phyloP scores from a whole-genome alignment of 2,797 vertebrate genomes.

The Diglossa cyanea region DNA sequence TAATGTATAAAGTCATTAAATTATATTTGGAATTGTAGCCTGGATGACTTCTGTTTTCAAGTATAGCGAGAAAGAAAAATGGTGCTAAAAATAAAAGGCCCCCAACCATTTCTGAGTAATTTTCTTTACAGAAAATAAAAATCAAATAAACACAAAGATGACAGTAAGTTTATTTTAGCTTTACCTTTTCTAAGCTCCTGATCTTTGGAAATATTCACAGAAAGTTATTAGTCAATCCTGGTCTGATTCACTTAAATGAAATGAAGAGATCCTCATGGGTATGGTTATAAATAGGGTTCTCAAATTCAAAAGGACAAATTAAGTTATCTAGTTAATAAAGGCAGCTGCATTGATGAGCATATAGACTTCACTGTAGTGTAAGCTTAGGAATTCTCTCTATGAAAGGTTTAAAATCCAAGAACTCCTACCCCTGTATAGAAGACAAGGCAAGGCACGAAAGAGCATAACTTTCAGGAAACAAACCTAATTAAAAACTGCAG shows the following conservation, averaged over 20 bases:
- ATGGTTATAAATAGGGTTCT: neutral
- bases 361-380: neutral
- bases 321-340: neutral
- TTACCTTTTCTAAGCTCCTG: neutral
- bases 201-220: neutral
- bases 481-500: neutral
- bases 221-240: neutral
- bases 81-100: neutral
- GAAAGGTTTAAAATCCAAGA: neutral
- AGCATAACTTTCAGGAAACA: neutral
- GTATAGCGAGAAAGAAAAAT: neutral
- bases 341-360: neutral
- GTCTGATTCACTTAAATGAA: neutral
- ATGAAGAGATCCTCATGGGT: neutral
- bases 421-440: neutral
- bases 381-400: neutral
- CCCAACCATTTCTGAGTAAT: neutral
- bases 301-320: neutral
- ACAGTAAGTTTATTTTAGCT: neutral
- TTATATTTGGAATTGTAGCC: neutral
- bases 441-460: neutral
- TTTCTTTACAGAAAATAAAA: neutral
- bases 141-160: neutral
- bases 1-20: conserved; percentile 14
- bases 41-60: neutral